Conservation (phyloP, 2,113 vertebrate genomes). For the Rostratula benghalensis region DNA sequence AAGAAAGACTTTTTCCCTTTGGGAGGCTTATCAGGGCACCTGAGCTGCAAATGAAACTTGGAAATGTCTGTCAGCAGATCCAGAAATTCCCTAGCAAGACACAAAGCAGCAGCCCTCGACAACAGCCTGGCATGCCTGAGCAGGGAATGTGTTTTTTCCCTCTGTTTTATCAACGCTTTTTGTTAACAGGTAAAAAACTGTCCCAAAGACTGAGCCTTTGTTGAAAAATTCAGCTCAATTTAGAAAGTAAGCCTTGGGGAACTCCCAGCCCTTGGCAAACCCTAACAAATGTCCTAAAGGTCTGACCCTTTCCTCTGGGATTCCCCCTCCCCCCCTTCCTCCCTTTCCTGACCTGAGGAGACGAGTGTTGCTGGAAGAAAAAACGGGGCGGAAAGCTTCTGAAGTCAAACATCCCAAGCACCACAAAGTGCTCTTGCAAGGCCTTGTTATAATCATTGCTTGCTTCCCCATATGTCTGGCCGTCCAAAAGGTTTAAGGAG, state of each 20-base stretch:
- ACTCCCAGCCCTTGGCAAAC: background rate
- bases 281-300: background rate
- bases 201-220: background rate
- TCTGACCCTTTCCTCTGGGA: background rate
- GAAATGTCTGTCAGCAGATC: background rate
- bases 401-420: conserved; percentile 41
- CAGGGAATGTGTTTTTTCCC: background rate
- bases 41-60: background rate
- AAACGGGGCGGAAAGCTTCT: conserved; percentile 16
- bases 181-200: background rate
- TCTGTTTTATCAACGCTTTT: background rate
- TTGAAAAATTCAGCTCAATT: background rate
- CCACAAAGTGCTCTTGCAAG: background rate
- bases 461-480: conserved; percentile 62
- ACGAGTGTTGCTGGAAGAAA: background rate
- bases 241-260: background rate
- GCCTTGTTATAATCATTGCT: conserved; percentile 46
- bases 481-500: conserved; percentile 63
- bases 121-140: background rate
- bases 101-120: background rate
- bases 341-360: background rate
- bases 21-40: background rate
- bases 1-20: background rate
- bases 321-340: background rate
- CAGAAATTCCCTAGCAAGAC: background rate